These are phyloP conservation scores for Ceratosolen solmsi DNA, from an alignment of 1,140 invertebrate species.

Conservation along the genomic window DNA sequence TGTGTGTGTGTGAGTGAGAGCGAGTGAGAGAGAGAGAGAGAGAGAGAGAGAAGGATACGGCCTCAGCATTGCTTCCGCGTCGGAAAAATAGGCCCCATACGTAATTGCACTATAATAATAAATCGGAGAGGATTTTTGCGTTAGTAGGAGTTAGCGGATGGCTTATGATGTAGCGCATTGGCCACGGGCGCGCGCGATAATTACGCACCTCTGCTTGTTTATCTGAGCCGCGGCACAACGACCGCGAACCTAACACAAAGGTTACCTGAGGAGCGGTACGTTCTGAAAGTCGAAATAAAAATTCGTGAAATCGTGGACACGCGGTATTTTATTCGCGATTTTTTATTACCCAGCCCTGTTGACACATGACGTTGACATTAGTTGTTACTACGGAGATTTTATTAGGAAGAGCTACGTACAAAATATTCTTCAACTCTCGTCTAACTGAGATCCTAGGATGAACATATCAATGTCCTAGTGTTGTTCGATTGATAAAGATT, in stretches of 20 bases:
- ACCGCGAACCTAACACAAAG: background rate
- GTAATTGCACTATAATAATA: slow-evolving; percentile 45
- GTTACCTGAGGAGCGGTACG: background rate
- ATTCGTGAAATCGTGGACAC: no score
- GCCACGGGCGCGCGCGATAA: background rate
- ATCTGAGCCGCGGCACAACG: background rate
- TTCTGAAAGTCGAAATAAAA: no score
- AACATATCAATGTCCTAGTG: no score
- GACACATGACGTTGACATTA: no score
- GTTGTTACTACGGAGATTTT: no score
- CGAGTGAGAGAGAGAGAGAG: background rate
- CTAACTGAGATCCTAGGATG: no score
- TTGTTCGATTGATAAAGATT: no score
- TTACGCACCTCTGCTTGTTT: background rate
- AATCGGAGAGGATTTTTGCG: slow-evolving; percentile 36
- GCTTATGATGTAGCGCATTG: slow-evolving; percentile 38
- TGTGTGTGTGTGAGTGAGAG: background rate
- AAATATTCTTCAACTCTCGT: no score
- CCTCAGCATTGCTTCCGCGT: slow-evolving; percentile 7
- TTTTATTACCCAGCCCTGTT: no score
- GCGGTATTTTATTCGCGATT: no score
- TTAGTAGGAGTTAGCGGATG: slow-evolving; percentile 29
- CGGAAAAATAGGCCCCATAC: slow-evolving; percentile 26
- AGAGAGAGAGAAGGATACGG: no score
- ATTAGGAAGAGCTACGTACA: no score